Percentiles rank a stretch among this genome's conserved stretches.
Conservation (phyloP, 64 coral and sea anemone genomes). For the Montipora foliosa region DNA sequence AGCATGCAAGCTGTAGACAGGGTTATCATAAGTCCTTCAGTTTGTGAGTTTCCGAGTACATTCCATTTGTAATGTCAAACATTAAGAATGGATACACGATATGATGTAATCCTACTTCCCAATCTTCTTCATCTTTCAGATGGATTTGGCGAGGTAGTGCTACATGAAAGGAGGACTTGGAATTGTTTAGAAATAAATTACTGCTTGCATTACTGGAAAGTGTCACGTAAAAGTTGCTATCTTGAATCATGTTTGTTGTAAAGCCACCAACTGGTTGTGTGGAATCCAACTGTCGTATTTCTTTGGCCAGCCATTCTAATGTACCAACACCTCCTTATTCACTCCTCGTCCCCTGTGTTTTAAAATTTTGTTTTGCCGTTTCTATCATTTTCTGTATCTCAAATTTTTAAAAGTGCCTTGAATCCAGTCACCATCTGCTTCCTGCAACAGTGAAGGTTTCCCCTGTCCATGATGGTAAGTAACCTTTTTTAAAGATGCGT, state of each 20-base stretch:
- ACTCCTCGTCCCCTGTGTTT: conserved; percentile 5
- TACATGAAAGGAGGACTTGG: background rate
- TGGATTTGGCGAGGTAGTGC: background rate
- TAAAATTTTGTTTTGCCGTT: background rate
- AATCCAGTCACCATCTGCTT: conserved; percentile 13
- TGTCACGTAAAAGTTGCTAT: background rate
- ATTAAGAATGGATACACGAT: background rate
- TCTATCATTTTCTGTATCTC: background rate
- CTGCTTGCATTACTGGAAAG: background rate
- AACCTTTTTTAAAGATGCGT: too few species aligned
- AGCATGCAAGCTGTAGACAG: background rate
- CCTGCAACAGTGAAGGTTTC: conserved; percentile 47
- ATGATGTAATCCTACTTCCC: background rate
- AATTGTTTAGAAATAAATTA: background rate
- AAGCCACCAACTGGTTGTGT: background rate
- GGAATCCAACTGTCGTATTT: background rate
- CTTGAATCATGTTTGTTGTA: background rate
- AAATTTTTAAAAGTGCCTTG: conserved; percentile 45
- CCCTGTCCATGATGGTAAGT: background rate
- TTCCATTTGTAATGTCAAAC: background rate
- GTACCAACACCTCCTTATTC: conserved; percentile 7
- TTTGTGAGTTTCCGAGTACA: background rate
- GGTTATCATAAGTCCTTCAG: background rate
- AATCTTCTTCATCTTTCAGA: background rate
- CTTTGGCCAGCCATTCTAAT: background rate